phyloP scores from a whole-genome alignment of 2,113 vertebrate genomes.

The Rhinolophus sinicus region DNA sequence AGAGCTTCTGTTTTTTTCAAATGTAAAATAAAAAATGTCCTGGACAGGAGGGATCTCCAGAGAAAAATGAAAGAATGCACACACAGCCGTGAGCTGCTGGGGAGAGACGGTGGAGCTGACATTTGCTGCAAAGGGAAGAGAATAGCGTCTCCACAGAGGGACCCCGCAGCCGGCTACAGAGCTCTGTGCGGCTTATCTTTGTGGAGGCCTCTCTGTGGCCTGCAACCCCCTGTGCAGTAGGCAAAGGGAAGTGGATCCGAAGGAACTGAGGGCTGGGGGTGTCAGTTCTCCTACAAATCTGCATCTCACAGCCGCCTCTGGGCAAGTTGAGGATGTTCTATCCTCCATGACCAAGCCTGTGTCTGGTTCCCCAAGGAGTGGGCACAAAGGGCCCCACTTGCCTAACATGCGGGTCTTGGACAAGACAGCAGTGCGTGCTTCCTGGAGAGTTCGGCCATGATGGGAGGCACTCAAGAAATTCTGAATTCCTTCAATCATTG shows the following conservation, averaged over 20 bases:
- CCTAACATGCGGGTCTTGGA: background rate
- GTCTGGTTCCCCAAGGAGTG: constrained; percentile 16
- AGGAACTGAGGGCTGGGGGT: background rate
- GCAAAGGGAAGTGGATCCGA: background rate
- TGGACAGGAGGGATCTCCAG: constrained; percentile 65
- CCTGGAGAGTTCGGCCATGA: accelerated
- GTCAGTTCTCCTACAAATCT: background rate
- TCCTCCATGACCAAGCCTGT: background rate
- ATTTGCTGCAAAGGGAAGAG: constrained; percentile 70
- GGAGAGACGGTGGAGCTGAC: constrained; percentile 50
- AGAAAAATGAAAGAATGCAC: constrained; percentile 68
- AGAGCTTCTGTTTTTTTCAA: constrained; percentile 63
- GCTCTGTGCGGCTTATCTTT: constrained; percentile 44
- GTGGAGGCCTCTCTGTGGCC: constrained; percentile 7
- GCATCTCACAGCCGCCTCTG: background rate
- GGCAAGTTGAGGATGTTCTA: background rate
- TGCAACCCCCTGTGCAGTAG: background rate
- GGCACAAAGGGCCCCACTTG: background rate
- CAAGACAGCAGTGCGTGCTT: background rate
- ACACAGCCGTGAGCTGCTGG: constrained; percentile 36
- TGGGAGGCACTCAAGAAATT: background rate
- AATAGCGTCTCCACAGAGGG: constrained; percentile 47
- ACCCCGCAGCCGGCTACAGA: background rate
- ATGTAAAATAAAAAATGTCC: constrained; percentile 73
- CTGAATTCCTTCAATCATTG: accelerated